Evolutionary conservation across 2,797 vertebrate species (phyloP).

Genomic region (Erpetoichthys calabaricus): DNA sequence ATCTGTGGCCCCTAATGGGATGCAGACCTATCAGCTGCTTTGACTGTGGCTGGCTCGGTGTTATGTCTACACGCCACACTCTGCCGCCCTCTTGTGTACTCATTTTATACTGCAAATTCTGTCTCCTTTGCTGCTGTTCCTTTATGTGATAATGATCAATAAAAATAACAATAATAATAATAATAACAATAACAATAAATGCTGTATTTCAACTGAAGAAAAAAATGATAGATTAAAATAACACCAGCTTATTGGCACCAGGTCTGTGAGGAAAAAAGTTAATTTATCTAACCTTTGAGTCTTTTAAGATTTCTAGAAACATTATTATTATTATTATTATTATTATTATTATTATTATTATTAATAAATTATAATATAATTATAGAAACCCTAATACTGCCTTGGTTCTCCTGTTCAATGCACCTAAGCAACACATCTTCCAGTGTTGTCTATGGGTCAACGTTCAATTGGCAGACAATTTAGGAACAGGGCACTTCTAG

Average conservation of each 20-base stretch:
- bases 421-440: no score
- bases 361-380: neutral
- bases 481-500: neutral
- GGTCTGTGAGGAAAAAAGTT: neutral
- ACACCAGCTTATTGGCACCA: no score
- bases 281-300: neutral
- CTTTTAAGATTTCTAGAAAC: no score
- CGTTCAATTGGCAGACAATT: no score
- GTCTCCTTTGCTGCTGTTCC: constrained; percentile 8
- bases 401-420: neutral
- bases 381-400: neutral
- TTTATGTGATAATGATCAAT: no score
- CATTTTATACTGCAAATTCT: constrained; percentile 16
- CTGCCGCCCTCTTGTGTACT: constrained; percentile 31
- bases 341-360: constrained; percentile 1
- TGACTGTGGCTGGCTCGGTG: neutral
- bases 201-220: no score
- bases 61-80: constrained; percentile 32
- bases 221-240: no score
- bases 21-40: no score
- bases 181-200: no score
- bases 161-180: no score
- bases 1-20: no score
- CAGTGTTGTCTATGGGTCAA: no score
- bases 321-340: constrained; percentile 1